Evolutionary conservation across 2,113 vertebrate species (phyloP).

Genomic region (Hylia prasina): DNA sequence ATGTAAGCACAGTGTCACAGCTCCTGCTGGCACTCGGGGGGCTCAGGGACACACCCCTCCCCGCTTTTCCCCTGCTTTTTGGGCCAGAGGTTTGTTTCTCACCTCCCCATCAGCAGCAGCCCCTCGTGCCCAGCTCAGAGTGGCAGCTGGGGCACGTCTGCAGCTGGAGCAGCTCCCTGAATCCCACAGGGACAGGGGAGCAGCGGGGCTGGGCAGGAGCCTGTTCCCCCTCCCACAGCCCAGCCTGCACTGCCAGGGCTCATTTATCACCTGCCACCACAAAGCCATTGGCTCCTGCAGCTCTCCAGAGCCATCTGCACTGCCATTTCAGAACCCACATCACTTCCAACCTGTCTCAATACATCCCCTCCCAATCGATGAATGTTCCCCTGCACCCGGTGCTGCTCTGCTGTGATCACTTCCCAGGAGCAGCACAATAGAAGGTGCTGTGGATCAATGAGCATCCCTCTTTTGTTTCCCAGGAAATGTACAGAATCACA

Average conservation of each 20-base stretch:
- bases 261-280: neutral
- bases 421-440: neutral
- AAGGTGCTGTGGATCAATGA: neutral
- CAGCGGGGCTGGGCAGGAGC: neutral
- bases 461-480: neutral
- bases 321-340: neutral
- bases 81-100: neutral
- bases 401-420: neutral
- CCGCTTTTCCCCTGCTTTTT: neutral
- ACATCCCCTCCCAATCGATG: neutral
- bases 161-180: neutral
- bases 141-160: neutral
- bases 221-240: neutral
- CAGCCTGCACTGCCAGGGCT: neutral
- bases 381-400: neutral
- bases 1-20: no score
- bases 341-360: neutral
- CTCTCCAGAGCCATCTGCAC: neutral
- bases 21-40: neutral
- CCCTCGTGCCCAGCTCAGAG: neutral
- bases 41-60: neutral
- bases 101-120: neutral
- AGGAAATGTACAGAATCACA: neutral
- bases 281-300: neutral
- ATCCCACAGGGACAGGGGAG: accelerated